Evolutionary conservation across 1,140 invertebrate genomes (phyloP), one percentile per base, ranked within the genome.

Genomic region (Drosophila sechellia): DNA sequence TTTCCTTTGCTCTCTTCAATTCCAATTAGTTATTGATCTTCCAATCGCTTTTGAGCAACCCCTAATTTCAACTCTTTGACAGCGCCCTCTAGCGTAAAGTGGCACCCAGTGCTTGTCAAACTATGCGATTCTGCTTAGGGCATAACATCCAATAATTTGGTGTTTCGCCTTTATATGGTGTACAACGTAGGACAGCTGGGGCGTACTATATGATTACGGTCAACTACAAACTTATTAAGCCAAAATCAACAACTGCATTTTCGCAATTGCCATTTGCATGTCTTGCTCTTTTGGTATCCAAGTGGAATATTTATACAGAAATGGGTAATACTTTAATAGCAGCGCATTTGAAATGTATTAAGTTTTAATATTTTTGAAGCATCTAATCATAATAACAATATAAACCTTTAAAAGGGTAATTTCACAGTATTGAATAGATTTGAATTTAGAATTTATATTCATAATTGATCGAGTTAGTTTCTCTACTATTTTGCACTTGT

Each of bases 191-290:
- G 75, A 25, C 79, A 86, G 43, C 48, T 69, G 46, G n/a, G 22
- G 53, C 37, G 31, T 50, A 48, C 46, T 69, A 42, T 65, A 43
- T 87, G 20, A 87, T 87, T 87, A 87, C 61, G 58, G 72, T 79
- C 78, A 87, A 81, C 83, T 87, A 87, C 79, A 79, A 87, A 81
- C 75, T 87, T 76, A 87, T 87, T 87, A 79, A 72, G 65, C 66
- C 75, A 87, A 87, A 87, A 89, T 89, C 70, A 87, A 87, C 84
- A 87, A 86, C 78, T 87, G 74, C 69, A 76, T 68, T 65, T 57
- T 73, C 37, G 55, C 60, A 60, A 50, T 60, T 79, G 64, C 70
- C 79, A 84, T 87, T 87, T 84, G 84, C 78, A 86, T 76, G 58
- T 17, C 34, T 57, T 49, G 53, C 27, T n/a, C 11, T 22, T 48